Base-by-base conservation (phyloP, 2,888 invertebrate species). In the Pseudolycoriella hygida region DNA sequence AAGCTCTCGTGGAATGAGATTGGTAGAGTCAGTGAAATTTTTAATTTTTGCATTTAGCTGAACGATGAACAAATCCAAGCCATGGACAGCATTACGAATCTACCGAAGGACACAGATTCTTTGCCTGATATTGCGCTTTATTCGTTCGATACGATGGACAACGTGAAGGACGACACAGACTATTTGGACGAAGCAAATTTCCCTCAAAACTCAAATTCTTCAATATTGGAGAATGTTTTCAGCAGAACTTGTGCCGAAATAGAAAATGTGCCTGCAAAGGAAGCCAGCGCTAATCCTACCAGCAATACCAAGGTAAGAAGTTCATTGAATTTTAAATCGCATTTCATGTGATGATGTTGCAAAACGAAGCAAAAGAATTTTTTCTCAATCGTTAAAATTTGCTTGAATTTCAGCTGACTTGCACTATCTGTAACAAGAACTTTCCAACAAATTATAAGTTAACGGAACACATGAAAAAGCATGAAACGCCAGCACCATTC, bases 361-460 rank as follows among this genome's bases (percentile, higher is more conserved):
- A n/a, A n/a, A n/a, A n/a, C n/a, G n/a, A n/a, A n/a, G n/a, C n/a
- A n/a, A n/a, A n/a, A n/a, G n/a, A n/a, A n/a, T n/a, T n/a, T n/a
- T n/a, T n/a, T n/a, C n/a, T n/a, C n/a, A n/a, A n/a, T n/a, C n/a
- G n/a, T n/a, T n/a, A n/a, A n/a, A n/a, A n/a, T n/a, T n/a, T n/a
- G n/a, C n/a, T n/a, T n/a, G n/a, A n/a, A n/a, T 25, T 25, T 25
- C 25, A 25, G 25, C 25, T 6, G 25, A 25, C 17, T 19, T 74
- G 74, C 51, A 57, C 61, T 11, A 69, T 70, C 31, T 74, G 74
- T 49, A 72, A 73, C 1, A 74, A 74, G 54, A 61, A 66, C 19
- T 74, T 72, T 53, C 66, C 71, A 49, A 71, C 73, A 1, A 74
- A 74, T 57, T 74, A 74, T 51, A 74, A 74, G 55, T 53, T 74